Evolutionary conservation across 2,797 vertebrate genomes (phyloP).

Genomic region (Lepilemur ruficaudatus): DNA sequence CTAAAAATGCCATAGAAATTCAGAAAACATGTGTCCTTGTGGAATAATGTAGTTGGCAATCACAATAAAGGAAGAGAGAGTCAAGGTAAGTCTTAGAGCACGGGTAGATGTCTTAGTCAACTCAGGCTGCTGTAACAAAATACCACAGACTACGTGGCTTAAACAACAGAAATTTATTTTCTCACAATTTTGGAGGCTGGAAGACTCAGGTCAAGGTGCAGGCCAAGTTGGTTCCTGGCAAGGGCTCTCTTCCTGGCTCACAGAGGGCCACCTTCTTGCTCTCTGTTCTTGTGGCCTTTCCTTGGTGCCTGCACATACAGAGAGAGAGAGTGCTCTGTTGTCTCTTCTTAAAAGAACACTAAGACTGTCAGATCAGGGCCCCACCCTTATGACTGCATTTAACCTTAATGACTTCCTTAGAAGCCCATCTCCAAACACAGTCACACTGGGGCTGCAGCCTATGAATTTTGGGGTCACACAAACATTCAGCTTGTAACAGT

Average conservation of each 20-base stretch:
- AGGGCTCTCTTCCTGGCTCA: neutral
- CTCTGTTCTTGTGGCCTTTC: neutral
- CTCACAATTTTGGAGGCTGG: neutral
- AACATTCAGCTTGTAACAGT: neutral
- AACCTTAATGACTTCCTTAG: neutral
- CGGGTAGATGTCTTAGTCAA: neutral
- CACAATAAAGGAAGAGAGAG: neutral
- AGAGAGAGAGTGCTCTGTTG: neutral
- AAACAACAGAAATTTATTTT: neutral
- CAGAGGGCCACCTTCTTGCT: neutral
- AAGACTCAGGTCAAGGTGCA: neutral
- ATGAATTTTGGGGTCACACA: neutral
- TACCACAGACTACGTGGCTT: neutral
- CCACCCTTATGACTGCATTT: neutral
- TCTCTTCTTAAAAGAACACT: neutral
- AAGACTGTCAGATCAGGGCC: neutral
- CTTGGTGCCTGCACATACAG: neutral
- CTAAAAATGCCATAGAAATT: neutral
- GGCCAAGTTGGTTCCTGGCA: neutral
- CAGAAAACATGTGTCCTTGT: neutral
- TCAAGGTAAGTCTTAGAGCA: neutral
- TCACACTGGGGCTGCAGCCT: neutral
- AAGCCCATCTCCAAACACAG: neutral
- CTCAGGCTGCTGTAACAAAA: neutral
- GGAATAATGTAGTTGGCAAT: neutral